Percentiles rank a stretch among this genome's conserved stretches.
These are phyloP conservation scores for Tychaedon coryphoeus DNA, from an alignment of 2,113 vertebrate species.

Conservation along the genomic window DNA sequence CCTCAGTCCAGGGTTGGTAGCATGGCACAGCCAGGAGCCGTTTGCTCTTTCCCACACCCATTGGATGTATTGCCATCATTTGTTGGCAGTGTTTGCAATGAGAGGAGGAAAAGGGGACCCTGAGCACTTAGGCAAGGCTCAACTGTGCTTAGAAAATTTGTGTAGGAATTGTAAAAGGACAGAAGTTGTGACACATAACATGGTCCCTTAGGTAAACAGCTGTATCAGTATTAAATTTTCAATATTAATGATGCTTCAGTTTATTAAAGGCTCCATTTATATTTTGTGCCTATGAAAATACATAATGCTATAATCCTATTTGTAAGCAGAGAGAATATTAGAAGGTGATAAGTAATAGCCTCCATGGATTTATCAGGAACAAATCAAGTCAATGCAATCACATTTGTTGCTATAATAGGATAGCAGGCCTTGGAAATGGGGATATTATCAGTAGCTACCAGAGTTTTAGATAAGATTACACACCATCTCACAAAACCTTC, in stretches of 20 bases:
- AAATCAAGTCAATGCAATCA: neutral
- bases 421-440: neutral
- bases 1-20: neutral
- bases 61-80: neutral
- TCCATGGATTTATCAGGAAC: neutral
- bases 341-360: neutral
- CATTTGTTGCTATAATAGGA: neutral
- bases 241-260: neutral
- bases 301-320: neutral
- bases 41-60: neutral
- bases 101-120: neutral
- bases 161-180: neutral
- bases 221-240: neutral
- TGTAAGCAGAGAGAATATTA: neutral
- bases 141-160: neutral
- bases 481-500: neutral
- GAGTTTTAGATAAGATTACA: neutral
- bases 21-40: neutral
- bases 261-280: neutral
- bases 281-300: neutral
- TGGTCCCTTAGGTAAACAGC: neutral
- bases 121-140: neutral
- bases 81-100: neutral
- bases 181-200: neutral
- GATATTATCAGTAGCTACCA: neutral